Evolutionary conservation across 1,140 invertebrate genomes (phyloP).

Genomic region (Yoshiicerus persimilis): DNA sequence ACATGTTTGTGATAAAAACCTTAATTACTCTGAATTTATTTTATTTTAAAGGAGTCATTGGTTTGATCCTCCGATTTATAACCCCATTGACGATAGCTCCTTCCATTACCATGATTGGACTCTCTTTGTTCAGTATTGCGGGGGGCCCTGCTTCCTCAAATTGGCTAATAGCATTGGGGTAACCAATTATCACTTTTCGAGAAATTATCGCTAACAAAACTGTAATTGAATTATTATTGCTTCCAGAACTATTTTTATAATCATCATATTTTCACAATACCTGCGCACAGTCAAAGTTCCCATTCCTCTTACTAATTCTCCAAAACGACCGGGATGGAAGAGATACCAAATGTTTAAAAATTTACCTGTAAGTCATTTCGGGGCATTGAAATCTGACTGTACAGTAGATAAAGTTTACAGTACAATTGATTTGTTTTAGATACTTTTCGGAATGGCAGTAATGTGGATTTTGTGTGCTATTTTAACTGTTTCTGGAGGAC

Average conservation of each 20-base stretch:
- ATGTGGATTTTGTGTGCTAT: conserved; percentile 77
- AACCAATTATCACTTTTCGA: conserved; percentile 40
- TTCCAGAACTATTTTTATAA: conserved; percentile 74
- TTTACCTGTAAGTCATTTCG: conserved; percentile 67
- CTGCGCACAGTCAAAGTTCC: conserved; percentile 70
- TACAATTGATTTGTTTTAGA: conserved; percentile 56
- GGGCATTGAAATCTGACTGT: background rate
- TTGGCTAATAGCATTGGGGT: conserved; percentile 56
- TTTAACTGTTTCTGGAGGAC: conserved; percentile 65
- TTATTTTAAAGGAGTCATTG: conserved; percentile 32
- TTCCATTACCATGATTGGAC: conserved; percentile 55
- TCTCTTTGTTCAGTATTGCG: conserved; percentile 54
- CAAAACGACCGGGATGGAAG: conserved; percentile 59
- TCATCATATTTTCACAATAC: conserved; percentile 80
- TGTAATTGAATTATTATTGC: conserved; percentile 4
- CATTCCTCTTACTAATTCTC: conserved; percentile 61
- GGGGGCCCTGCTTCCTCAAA: conserved; percentile 52
- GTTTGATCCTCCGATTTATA: conserved; percentile 52
- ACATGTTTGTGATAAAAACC: no score
- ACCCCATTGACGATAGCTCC: conserved; percentile 58
- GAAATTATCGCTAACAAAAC: background rate
- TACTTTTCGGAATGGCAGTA: conserved; percentile 74
- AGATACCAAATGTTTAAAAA: conserved; percentile 72
- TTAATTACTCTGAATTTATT: no score
- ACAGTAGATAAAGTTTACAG: conserved; percentile 20